A percentile compares a stretch with the other conserved stretches of the same genome.
These are phyloP conservation scores for Hypotaenidia okinawae DNA, from an alignment of 2,797 vertebrate species.

Conservation along the genomic window DNA sequence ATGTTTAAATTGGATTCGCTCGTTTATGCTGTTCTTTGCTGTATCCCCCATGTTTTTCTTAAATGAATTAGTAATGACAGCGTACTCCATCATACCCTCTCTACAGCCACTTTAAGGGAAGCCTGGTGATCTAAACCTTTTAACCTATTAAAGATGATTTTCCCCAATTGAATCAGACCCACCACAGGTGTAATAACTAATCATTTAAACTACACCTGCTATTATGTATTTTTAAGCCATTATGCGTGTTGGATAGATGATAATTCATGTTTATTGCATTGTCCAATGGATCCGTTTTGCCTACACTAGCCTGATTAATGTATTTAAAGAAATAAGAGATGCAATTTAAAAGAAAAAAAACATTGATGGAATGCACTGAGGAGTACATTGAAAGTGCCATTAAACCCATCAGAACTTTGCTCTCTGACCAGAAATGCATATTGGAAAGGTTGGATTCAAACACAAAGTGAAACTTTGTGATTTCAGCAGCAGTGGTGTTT, in stretches of 20 bases:
- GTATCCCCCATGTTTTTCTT: slow-evolving; percentile 96
- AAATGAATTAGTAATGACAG: slow-evolving; percentile 99
- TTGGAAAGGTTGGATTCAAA: slow-evolving; percentile 76
- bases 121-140: slow-evolving; percentile 99
- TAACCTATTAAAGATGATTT: slow-evolving; percentile 99
- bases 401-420: slow-evolving; percentile 85
- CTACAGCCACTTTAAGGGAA: slow-evolving; percentile 98
- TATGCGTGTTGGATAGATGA: slow-evolving; percentile 89
- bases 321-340: slow-evolving; percentile 87
- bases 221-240: slow-evolving; percentile 91
- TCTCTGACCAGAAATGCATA: slow-evolving; percentile 84
- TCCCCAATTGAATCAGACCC: slow-evolving; percentile 99
- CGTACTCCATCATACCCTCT: slow-evolving; percentile 97
- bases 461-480: slow-evolving; percentile 74
- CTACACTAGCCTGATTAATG: slow-evolving; percentile 85
- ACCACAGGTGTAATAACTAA: slow-evolving; percentile 99
- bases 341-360: slow-evolving; percentile 79
- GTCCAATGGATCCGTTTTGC: slow-evolving; percentile 88
- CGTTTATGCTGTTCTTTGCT: slow-evolving; percentile 94
- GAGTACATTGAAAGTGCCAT: slow-evolving; percentile 83
- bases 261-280: slow-evolving; percentile 99
- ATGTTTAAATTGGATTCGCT: slow-evolving; percentile 95
- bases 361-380: slow-evolving; percentile 82
- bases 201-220: slow-evolving; percentile 94
- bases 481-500: slow-evolving; percentile 55